Evolutionary conservation across 2,113 vertebrate species (phyloP), one percentile per base, ranked within the genome.

Genomic region (Eulemur rufifrons): DNA sequence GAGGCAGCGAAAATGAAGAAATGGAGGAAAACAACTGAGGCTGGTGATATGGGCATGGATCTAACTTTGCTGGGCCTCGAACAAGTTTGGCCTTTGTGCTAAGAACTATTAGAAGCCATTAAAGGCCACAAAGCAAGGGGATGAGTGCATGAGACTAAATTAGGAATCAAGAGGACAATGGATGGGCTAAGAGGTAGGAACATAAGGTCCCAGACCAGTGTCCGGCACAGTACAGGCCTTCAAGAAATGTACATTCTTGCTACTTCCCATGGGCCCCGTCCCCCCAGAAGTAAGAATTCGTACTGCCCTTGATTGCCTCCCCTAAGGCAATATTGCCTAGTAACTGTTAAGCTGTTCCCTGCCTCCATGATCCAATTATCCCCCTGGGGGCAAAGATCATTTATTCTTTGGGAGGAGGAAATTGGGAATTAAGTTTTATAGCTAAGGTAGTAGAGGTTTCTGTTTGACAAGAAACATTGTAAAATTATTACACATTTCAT

Each of bases 391-490:
- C 95, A 96, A 97, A 97, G 96, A 93, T 96, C 91, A 93, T 93
- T 92, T 63, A 69, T 94, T 97, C 87, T 96, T 90, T 91, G 56
- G 71, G 5, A 97, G 59, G 91, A 98, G 90, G 95, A 97, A 97
- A 94, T 96, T 95, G 69, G 56, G 93, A 95, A 94, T 95, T 95
- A 95, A 94, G 45, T 96, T 96, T 97, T 97, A 97, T 96, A 97
- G 77, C 85, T 94, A 95, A 95, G 56, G 1, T 84, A 81, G 92
- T 92, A 95, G 96, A 97, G 89, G n/a, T 32, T 97, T 95, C 86
- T 97, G 93, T 96, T 94, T 93, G 93, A 95, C 84, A 93, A 95
- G 94, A 80, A 97, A 95, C 89, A 86, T 77, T 23, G 27, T 90
- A 96, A 95, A 96, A 54, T 81, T 74, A 50, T 90, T 93, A 84